These are phyloP conservation scores for Turritopsis dohrnii DNA, from an alignment of 30 jellyfish, hydroid and myxozoan genomes.

Conservation along the genomic window DNA sequence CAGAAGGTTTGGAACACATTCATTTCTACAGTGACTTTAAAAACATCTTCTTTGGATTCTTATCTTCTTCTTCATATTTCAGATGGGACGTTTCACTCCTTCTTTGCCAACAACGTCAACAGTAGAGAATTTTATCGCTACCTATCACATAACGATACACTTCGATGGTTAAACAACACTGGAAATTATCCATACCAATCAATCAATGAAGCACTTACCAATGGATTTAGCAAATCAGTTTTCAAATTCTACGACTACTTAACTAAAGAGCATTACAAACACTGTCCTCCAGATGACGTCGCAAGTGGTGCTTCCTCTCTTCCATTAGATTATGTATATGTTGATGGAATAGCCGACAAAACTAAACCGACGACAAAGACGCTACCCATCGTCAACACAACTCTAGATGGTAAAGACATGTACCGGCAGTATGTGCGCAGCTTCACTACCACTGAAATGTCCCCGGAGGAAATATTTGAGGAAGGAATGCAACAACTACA, in stretches of 20 bases:
- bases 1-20: neutral
- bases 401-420: conserved; percentile 60
- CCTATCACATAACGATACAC: neutral
- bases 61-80: neutral
- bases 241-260: conserved; percentile 48
- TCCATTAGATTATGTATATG: conserved; percentile 69
- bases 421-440: conserved; percentile 48
- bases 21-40: neutral
- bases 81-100: neutral
- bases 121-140: conserved; percentile 6
- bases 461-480: conserved; percentile 58
- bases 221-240: conserved; percentile 71
- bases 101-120: neutral
- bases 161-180: conserved; percentile 48
- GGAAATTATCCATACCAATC: conserved; percentile 16
- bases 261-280: conserved; percentile 57
- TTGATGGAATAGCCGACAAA: conserved; percentile 57
- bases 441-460: conserved; percentile 63
- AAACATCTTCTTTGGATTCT: neutral
- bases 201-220: conserved; percentile 47
- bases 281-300: conserved; percentile 76
- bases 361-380: conserved; percentile 52
- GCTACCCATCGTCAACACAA: conserved; percentile 62
- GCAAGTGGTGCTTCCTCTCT: conserved; percentile 88
- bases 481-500: conserved; percentile 74